Evolutionary conservation across 2,797 vertebrate genomes (phyloP).

Genomic region (Manis crassicaudata): DNA sequence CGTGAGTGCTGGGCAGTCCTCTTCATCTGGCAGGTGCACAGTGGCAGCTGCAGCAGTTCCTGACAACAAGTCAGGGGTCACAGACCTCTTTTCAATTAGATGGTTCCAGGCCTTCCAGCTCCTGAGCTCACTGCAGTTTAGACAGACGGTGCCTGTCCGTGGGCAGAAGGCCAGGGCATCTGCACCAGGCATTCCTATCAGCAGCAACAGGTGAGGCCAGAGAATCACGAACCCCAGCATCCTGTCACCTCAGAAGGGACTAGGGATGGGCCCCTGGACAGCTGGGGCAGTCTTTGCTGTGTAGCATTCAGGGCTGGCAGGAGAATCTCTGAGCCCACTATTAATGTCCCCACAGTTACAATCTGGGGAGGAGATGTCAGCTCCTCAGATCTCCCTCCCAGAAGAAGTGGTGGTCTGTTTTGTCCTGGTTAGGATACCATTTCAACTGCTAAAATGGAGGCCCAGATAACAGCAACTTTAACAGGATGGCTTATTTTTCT

Average conservation of each 20-base stretch:
- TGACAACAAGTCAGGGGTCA: conserved; percentile 32
- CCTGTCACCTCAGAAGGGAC: not conserved
- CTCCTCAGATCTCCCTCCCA: conserved; percentile 48
- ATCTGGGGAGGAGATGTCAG: conserved; percentile 41
- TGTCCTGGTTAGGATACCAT: not conserved
- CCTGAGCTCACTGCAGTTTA: not conserved
- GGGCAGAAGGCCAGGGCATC: not conserved
- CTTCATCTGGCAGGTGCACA: not conserved
- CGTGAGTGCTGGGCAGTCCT: not conserved
- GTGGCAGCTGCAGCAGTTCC: conserved; percentile 33
- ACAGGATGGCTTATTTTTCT: not conserved
- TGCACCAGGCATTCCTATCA: not conserved
- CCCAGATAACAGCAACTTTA: not conserved
- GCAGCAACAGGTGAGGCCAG: not conserved
- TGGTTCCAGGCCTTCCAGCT: conserved; percentile 35
- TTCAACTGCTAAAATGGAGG: not conserved
- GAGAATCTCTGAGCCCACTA: not conserved
- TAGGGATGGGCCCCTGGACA: not conserved
- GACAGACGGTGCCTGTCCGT: conserved; percentile 37
- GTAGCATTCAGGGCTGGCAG: not conserved
- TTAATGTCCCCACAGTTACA: not conserved
- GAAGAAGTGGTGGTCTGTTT: conserved; percentile 41
- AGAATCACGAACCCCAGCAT: not conserved
- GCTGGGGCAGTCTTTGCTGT: not conserved
- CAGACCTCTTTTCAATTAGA: conserved; percentile 67